Evolutionary conservation across 2,113 vertebrate species (phyloP).

Genomic region (Noturus placidus): DNA sequence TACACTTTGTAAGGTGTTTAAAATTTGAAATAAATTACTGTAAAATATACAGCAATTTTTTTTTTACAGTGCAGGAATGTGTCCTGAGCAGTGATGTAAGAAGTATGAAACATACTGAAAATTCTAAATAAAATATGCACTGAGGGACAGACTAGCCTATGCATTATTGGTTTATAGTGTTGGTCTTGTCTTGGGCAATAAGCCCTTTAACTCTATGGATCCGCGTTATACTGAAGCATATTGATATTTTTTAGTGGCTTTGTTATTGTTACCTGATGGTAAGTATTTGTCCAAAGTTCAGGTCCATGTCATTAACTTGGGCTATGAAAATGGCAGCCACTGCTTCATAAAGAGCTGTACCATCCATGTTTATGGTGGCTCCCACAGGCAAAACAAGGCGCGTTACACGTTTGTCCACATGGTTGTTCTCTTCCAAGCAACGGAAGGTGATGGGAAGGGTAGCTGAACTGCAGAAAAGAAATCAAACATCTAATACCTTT

Average conservation of each 20-base stretch:
- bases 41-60: too few relatives aligned
- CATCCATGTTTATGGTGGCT: constrained; percentile 63
- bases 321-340: constrained; percentile 97
- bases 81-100: not conserved
- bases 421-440: constrained; percentile 91
- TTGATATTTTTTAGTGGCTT: constrained; percentile 43
- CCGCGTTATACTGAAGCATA: too few relatives aligned
- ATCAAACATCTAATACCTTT: not conserved
- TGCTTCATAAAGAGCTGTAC: constrained; percentile 92
- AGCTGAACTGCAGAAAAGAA: constrained; percentile 77
- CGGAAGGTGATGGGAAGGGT: constrained; percentile 96
- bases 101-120: not conserved
- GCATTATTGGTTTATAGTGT: not conserved
- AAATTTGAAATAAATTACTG: too few relatives aligned
- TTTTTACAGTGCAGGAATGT: not conserved
- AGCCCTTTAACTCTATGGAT: not conserved
- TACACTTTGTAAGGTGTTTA: too few relatives aligned
- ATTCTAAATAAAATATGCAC: not conserved
- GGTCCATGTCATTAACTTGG: constrained; percentile 95
- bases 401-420: constrained; percentile 89
- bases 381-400: constrained; percentile 92
- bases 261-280: constrained; percentile 84
- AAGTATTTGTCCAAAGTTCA: constrained; percentile 96
- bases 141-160: not conserved
- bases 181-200: not conserved